Evolutionary conservation across 2,797 vertebrate species (phyloP), one percentile per base, ranked within the genome.

Genomic region (Malacoctenus gilli): DNA sequence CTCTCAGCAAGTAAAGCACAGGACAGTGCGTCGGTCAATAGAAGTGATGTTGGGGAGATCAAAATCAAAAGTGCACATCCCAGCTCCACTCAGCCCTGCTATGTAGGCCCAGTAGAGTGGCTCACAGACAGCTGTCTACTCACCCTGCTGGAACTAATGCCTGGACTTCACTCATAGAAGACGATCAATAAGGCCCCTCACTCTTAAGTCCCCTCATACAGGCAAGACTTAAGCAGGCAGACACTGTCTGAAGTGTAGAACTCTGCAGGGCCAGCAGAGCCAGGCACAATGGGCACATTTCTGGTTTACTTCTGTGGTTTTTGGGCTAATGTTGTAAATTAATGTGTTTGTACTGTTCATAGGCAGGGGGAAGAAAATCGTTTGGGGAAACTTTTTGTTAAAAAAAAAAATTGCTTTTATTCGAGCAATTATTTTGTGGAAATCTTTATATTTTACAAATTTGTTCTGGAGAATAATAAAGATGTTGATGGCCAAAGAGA

Each of bases 101-200:
- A 80, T 88, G 89, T 84, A 75, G 84, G 79, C 83, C 85, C 82
- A 76, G 79, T 73, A 76, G 83, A 85, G 79, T 80, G 82, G 80
- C 87, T 90, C 82, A 85, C 56, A 36, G 85, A 83, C 80, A 73
- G 78, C 84, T 80, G 88, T 88, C 86, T 75, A 85, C 72, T 83
- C 85, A 79, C 76, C 86, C 85, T 89, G 85, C 85, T 88, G 89
- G 89, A 91, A 90, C 90, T 90, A 91, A 91, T 91, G 88, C 89
- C 85, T 81, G 85, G 86, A 88, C 90, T 89, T 88, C 79, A 77
- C 85, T 91, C 81, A 68, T 80, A 75, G 87, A 85, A 62, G 75
- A 67, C 76, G 89, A 91, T 91, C 90, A 88, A 90, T 92, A 89
- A 77, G 79, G 73, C 77, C 83, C 74, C 82, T 81, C 68, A 32